Conservation (phyloP, 2,797 vertebrate species). For the Ammospiza maritima region DNA sequence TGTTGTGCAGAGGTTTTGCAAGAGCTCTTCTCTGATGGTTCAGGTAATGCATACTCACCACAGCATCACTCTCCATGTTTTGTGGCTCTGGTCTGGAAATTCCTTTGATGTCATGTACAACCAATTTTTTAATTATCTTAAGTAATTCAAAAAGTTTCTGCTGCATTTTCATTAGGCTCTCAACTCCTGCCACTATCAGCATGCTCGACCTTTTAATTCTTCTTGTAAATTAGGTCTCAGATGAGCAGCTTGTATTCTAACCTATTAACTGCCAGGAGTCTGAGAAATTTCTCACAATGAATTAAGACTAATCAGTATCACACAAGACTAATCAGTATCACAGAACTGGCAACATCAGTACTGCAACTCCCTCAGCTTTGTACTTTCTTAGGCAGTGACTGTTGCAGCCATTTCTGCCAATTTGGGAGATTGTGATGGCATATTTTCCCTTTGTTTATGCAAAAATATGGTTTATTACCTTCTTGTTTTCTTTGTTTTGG, state of each 20-base stretch:
- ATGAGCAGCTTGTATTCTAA: not conserved
- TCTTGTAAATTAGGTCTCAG: not conserved
- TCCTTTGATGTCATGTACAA: not conserved
- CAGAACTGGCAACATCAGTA: not conserved
- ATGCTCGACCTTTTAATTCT: not conserved
- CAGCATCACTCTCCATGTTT: not conserved
- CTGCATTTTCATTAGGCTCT: not conserved
- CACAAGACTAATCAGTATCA: not conserved
- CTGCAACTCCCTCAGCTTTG: not conserved
- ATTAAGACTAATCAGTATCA: not conserved
- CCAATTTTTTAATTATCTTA: not conserved
- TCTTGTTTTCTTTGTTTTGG: not conserved
- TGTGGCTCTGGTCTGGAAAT: not conserved
- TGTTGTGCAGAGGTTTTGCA: not conserved
- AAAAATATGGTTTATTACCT: not conserved
- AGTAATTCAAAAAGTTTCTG: not conserved
- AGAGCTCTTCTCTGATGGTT: not conserved
- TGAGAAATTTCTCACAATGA: not conserved
- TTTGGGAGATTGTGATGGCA: not conserved
- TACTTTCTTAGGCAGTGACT: not conserved
- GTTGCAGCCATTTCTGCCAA: not conserved
- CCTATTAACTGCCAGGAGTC: not conserved
- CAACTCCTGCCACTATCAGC: not conserved
- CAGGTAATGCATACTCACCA: not conserved
- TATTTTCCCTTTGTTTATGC: not conserved